Evolutionary conservation across 2,113 vertebrate genomes (phyloP), one percentile per base, ranked within the genome.

Genomic region (Ahaetulla prasina): DNA sequence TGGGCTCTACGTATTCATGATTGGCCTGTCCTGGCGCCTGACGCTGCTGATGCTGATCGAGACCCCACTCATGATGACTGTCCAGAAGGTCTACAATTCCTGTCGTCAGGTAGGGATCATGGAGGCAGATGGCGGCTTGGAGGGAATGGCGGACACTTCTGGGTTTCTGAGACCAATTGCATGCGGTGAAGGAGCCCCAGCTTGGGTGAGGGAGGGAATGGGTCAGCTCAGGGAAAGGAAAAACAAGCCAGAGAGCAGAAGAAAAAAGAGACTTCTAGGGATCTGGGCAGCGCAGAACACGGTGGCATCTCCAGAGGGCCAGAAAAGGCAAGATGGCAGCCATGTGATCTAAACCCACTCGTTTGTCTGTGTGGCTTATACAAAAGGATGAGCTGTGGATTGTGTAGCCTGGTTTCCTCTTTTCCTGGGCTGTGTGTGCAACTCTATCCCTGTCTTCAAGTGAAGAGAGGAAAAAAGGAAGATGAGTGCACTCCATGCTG

Each of bases 11-110:
- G 74, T 60, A 53, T 97, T 99, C 92, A 99, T 99, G 98, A 12
- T 98, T 89, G 95, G 0, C 7, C 93, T 98, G 0, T 98, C 98
- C 0, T 98, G 98, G 94, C 97, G 96, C 50, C 97, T 99, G 84
- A 98, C 98, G 0, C 87, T 98, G 1, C 96, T 99, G 0, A 97
- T 98, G 1, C 90, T 98, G 88, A 90, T 99, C n/a, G 97, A 98
- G 55, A 90, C 97, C 0, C 98, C 98, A 0, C n/a, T 99, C 20
- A 97, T 93, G 0, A 96, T 97, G 3, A 93, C 97, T 0, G 53
- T 97, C 0, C 97, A 98, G 91, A 98, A 97, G 85, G 23, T 98
- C 52, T 97, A 99, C 63, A 95, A 97, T 88, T 93, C 54, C 47
- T 96, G 97, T 3, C 96, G 93, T 27, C 97, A 98, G 98, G 98